Evolutionary conservation across 1,140 invertebrate genomes (phyloP), one percentile per base, ranked within the genome.

Genomic region (Lordiphosa stackelbergi): DNA sequence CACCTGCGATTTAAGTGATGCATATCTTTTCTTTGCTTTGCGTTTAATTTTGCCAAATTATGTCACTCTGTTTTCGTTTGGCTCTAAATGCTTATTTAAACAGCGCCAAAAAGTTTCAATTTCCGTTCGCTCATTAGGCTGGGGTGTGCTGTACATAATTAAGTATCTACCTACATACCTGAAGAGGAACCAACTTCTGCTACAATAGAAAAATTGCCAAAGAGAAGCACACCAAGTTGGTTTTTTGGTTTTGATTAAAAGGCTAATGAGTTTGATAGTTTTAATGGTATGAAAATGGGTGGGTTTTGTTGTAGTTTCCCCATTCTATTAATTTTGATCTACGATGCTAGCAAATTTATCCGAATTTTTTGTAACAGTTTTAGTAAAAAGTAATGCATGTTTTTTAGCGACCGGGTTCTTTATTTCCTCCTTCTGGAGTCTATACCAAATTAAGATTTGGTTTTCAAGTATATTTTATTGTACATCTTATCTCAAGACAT

Each of bases 211-310:
- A 28, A 6, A 43, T 22, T 5, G 45, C 19, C 41, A 24, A 40
- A 45, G 34, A 36, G 7, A 24, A 24, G 22, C 42, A n/a, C 38
- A 38, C 49, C 43, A 16, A 46, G 24, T 38, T 43, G 47, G 56
- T 34, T 46, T 69, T 36, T 48, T 41, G 8, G 31, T 45, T 63
- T 41, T 68, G 47, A 55, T 63, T 41, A 63, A 38, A 52, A 48
- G 51, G 36, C 60, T 61, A 70, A 74, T 61, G 70, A 66, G 70
- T 79, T 79, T 78, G 74, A 70, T 66, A 78, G 73, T 70, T 70
- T 70, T 60, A 43, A 11, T 53, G 55, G 43, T 53, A 19, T 19
- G 19, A 19, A 19, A 19, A 19, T 19, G 19, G 19, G 19, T 19
- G 19, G 2, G 2, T 19, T 19, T 19, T 19, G 2, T 19, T 19